Conservation (phyloP, 2,888 invertebrate species). For the Drosophila ezoana region DNA sequence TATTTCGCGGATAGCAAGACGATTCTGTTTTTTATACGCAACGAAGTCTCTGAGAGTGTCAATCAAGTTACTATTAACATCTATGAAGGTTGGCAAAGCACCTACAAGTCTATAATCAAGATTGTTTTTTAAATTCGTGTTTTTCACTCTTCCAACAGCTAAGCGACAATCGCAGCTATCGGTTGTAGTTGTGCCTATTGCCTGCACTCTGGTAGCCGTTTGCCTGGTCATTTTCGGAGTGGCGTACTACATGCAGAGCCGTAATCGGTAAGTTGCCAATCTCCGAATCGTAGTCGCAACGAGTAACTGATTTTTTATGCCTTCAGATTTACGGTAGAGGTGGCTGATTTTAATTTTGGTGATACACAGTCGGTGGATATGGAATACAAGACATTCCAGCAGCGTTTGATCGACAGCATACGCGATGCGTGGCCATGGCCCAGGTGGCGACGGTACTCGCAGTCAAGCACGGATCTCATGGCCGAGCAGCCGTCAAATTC, state of each 20-base stretch:
- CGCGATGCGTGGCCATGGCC: conserved; percentile 87
- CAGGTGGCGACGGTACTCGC: conserved; percentile 71
- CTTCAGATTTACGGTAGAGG: conserved; percentile 91
- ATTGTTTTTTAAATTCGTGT: neutral
- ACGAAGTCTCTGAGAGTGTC: conserved; percentile 90
- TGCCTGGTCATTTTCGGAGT: conserved; percentile 94
- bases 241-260: conserved; percentile 93
- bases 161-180: conserved; percentile 93
- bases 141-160: conserved; percentile 85
- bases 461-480: conserved; percentile 77
- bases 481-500: conserved; percentile 69
- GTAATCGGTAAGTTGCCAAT: conserved; percentile 87
- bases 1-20: conserved; percentile 91
- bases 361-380: conserved; percentile 90
- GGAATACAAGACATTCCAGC: conserved; percentile 94
- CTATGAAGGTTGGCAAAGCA: conserved; percentile 90
- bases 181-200: conserved; percentile 94
- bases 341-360: conserved; percentile 96
- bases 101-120: neutral
- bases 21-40: conserved; percentile 91
- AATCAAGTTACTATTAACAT: conserved; percentile 91
- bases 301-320: neutral
- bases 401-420: conserved; percentile 92
- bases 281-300: too few species aligned
- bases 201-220: conserved; percentile 92